Evolutionary conservation across 2,888 invertebrate species (phyloP), one percentile per base, ranked within the genome.

Genomic region (Andrena bicolor): DNA sequence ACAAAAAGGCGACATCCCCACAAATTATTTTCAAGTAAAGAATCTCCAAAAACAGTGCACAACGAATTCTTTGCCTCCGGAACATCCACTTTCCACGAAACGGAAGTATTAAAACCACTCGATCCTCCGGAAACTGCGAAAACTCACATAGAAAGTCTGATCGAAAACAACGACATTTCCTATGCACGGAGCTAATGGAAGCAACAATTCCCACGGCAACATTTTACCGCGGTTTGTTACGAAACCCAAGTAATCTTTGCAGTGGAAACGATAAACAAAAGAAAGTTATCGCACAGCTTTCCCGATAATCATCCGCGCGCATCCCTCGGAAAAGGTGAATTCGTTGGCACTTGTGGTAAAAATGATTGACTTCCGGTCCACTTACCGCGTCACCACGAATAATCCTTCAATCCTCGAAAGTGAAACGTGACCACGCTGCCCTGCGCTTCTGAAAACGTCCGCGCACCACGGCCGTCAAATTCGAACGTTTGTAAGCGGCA

Each of bases 341-440:
- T 71, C 23, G 48, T 72, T 30, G n/a, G 2, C 53, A 32, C 32
- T 72, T 41, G 16, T 30, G 10, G 41, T 20, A 20, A 69, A 51
- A n/a, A 68, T 58, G 10, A 1, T 8, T 7, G 32, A 49, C 58
- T 78, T 78, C 69, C 79, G 69, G 56, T 70, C 58, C 49, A 79
- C 79, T 80, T 79, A 80, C 80, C 77, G 63, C 60, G n/a, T 28
- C 32, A 8, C 74, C 5, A 8, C 10, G 32, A 6, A 61, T 53
- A 16, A 64, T 76, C 48, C 78, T 48, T 26, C 56, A 26, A 70
- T 20, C 64, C 23, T 56, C 28, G 58, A 79, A 60, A 48, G 69
- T 69, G 49, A 64, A 56, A 51, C n/a, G 30, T 23, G 26, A 8
- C 41, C 41, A 41, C 41, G 20, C 23, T 16, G n/a, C 2, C 35